Conservation (phyloP, 2,888 invertebrate genomes). For the Aphelenchoides bicaudatus region DNA sequence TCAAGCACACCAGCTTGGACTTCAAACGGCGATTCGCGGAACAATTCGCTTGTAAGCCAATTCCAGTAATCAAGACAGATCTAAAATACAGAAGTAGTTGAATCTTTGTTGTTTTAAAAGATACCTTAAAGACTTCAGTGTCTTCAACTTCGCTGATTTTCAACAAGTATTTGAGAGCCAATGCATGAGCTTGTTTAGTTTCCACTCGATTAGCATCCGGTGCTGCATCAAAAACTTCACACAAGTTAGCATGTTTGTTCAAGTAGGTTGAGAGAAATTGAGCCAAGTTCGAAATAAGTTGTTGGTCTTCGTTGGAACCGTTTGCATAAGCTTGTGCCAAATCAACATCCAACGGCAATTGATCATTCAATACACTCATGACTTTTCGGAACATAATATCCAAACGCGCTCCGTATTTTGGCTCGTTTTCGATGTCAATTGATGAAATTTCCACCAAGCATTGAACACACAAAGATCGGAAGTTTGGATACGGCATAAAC, state of each 20-base stretch:
- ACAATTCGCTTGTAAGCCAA: conserved; percentile 82
- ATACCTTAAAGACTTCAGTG: conserved; percentile 88
- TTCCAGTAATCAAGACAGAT: conserved; percentile 99
- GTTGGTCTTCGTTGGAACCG: conserved; percentile 93
- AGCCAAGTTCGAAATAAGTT: conserved; percentile 95
- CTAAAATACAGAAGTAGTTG: conserved; percentile 41
- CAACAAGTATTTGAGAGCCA: conserved; percentile 61
- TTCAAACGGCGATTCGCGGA: conserved; percentile 76
- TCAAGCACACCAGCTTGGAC: conserved; percentile 28
- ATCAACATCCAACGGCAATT: conserved; percentile 69
- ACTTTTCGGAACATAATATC: conserved; percentile 69
- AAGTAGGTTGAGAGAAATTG: conserved; percentile 93
- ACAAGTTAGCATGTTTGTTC: conserved; percentile 79
- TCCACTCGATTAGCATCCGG: conserved; percentile 24
- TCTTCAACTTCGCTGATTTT: conserved; percentile 88
- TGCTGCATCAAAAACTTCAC: conserved; percentile 40
- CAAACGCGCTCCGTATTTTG: conserved; percentile 84
- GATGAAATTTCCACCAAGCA: conserved; percentile 91
- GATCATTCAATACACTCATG: conserved; percentile 27
- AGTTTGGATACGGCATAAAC: conserved; percentile 94
- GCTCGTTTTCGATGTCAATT: conserved; percentile 62
- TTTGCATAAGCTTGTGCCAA: conserved; percentile 87
- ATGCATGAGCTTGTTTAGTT: conserved; percentile 39
- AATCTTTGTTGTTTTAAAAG: conserved; percentile 9
- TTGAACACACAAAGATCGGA: conserved; percentile 93